Evolutionary conservation across 2,113 vertebrate genomes (phyloP), one percentile per base, ranked within the genome.

Genomic region (Seriola rivoliana): DNA sequence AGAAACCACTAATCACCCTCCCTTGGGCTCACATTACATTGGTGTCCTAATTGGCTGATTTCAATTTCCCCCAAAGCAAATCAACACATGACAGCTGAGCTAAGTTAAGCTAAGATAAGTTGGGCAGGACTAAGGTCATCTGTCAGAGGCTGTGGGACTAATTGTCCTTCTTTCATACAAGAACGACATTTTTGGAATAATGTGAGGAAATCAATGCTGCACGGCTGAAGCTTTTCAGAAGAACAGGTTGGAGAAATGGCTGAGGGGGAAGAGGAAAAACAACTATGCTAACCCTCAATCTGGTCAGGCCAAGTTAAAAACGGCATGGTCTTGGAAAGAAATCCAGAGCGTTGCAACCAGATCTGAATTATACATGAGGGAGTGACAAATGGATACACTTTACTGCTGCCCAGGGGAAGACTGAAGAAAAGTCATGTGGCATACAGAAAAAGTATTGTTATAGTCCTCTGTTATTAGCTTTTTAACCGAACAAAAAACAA

Each of bases 331-430:
- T 75, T 73, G 80, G 80, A 82, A 50, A 70, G 67, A 82, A 77
- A 89, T 80, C 78, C 55, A 76, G 69, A 81, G 78, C 29, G 36
- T 85, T 85, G 88, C 77, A 78, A 87, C 78, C 75, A 81, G 55
- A 84, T 88, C 80, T 93, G 92, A 92, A 93, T 92, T 90, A 92
- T 89, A 82, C 77, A 93, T 88, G 75, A 89, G 62, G 72, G 58
- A 70, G 52, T 79, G 85, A 88, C 88, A 93, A 92, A 92, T 85
- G 85, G 69, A 83, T 78, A 72, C 66, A 82, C 79, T 88, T 84
- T 77, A 70, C 68, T 70, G 46, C 60, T 46, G 74, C 78, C 80
- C 48, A 19, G 29, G 77, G 84, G 60, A 82, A 78, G 77, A 74
- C 46, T 40, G 54, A 52, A 75, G 87, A 29, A 71, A 75, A 80